Evolutionary conservation across 2,113 vertebrate genomes (phyloP), one percentile per base, ranked within the genome.

Genomic region (Lucifuga dentata): DNA sequence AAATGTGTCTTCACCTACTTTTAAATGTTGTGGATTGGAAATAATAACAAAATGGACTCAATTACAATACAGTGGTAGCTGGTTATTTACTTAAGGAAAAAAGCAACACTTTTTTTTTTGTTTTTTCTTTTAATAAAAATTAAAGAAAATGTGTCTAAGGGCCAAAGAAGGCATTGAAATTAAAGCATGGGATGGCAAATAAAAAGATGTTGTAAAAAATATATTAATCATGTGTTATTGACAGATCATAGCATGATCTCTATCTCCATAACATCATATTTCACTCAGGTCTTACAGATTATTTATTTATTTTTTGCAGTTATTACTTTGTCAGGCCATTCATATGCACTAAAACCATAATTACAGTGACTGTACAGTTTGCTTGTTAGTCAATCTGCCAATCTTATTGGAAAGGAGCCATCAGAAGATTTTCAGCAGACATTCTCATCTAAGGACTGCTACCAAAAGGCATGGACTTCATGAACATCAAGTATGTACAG

Each of bases 321-420:
- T 16, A 50, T 29, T 39, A 35, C n/a, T 36, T 63, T 16, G 44
- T 23, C 17, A 16, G 44, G 55, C 51, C 29, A 35, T 50, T 48
- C 53, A 51, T 68, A 41, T 50, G 33, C 21, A 38, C 41, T 68
- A 55, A 76, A 76, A 49, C 6, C 5, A 4, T 51, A 62, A 55
- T 24, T 73, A 11, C 40, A 67, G 17, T 50, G 50, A 61, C 60
- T 65, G 23, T 16, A n/a, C 43, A 65, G 59, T 73, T 39, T 36
- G 32, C 51, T 29, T n/a, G n/a, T n/a, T n/a, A n/a, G n/a, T n/a
- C n/a, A n/a, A 62, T 59, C 59, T 80, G 80, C 49, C 35, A 44
- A 45, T 85, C 63, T 48, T 39, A 44, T 43, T 61, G 43, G 53
- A 70, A 86, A 73, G 50, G 23, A 73, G 50, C 69, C 66, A 65